phyloP scores from a whole-genome alignment of 2,113 vertebrate species.

The Urocynchramus pylzowi region DNA sequence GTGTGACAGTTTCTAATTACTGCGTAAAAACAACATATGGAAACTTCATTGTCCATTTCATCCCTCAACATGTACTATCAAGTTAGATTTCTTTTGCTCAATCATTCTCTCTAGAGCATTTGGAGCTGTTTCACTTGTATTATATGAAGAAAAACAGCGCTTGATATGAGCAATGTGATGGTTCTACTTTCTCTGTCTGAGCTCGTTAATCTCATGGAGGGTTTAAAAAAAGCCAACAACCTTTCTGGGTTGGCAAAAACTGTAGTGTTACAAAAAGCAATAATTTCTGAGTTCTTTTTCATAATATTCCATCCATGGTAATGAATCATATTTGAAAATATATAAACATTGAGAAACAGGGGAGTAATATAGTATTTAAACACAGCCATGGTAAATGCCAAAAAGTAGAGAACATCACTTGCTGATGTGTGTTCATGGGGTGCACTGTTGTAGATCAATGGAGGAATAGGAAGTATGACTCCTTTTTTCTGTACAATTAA shows the following conservation, averaged over 20 bases:
- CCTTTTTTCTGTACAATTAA: not conserved
- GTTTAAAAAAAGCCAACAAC: not conserved
- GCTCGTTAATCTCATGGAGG: conserved; percentile 45
- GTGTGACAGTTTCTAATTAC: conserved; percentile 89
- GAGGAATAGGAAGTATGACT: conserved; percentile 8
- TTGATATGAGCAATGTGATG: conserved; percentile 15
- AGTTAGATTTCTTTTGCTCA: conserved; percentile 78
- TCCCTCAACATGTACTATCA: conserved; percentile 83
- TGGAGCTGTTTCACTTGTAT: conserved; percentile 51
- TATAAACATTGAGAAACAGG: not conserved
- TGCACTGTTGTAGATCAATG: not conserved
- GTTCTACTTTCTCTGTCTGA: conserved; percentile 54
- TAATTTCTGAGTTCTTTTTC: not conserved
- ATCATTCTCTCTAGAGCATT: conserved; percentile 73
- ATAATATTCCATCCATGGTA: not conserved
- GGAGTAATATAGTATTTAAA: not conserved
- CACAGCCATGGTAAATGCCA: not conserved
- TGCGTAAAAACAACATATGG: conserved; percentile 88
- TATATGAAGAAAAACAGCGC: conserved; percentile 29
- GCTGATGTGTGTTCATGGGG: not conserved
- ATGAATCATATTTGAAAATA: not conserved
- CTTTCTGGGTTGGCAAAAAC: not conserved
- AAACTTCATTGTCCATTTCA: conserved; percentile 91
- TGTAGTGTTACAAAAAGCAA: not conserved
- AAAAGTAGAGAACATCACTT: not conserved